Conservation (phyloP, 2,797 vertebrate genomes). For the Myripristis murdjan region DNA sequence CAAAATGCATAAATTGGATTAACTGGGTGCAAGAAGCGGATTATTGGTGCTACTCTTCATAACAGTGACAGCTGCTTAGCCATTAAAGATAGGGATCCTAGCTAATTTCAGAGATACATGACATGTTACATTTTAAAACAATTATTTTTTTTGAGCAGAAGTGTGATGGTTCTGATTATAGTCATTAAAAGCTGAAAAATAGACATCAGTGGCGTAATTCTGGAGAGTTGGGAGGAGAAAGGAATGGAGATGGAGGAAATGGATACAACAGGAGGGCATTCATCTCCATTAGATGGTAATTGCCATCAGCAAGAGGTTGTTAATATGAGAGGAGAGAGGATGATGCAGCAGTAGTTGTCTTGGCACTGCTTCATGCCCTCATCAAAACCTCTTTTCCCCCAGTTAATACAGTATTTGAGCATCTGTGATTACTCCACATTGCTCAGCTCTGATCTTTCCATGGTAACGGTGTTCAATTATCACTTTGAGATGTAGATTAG, state of each 20-base stretch:
- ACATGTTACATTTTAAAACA: neutral
- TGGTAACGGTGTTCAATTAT: slow-evolving; percentile 46
- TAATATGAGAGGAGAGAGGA: slow-evolving; percentile 65
- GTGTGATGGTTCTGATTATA: slow-evolving; percentile 41
- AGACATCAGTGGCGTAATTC: slow-evolving; percentile 28
- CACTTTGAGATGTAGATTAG: slow-evolving; percentile 34
- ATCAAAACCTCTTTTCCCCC: slow-evolving; percentile 62
- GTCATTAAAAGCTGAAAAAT: slow-evolving; percentile 47
- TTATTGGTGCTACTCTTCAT: slow-evolving; percentile 27
- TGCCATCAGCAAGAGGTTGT: slow-evolving; percentile 70
- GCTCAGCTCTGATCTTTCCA: slow-evolving; percentile 32
- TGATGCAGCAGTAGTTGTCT: slow-evolving; percentile 48
- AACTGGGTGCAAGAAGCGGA: neutral
- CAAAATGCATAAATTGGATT: too few species aligned
- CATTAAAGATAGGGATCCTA: slow-evolving; percentile 15
- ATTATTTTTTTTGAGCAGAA: neutral
- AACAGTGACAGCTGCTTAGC: slow-evolving; percentile 11
- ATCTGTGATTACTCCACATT: slow-evolving; percentile 57
- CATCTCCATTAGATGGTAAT: slow-evolving; percentile 80
- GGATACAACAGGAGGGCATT: slow-evolving; percentile 58
- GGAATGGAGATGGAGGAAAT: slow-evolving; percentile 15
- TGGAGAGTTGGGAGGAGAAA: slow-evolving; percentile 17
- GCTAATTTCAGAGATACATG: slow-evolving; percentile 27
- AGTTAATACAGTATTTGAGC: slow-evolving; percentile 64
- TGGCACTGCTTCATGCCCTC: slow-evolving; percentile 50